Conservation (phyloP, 2,797 vertebrate species). For the Myotis planiceps region DNA sequence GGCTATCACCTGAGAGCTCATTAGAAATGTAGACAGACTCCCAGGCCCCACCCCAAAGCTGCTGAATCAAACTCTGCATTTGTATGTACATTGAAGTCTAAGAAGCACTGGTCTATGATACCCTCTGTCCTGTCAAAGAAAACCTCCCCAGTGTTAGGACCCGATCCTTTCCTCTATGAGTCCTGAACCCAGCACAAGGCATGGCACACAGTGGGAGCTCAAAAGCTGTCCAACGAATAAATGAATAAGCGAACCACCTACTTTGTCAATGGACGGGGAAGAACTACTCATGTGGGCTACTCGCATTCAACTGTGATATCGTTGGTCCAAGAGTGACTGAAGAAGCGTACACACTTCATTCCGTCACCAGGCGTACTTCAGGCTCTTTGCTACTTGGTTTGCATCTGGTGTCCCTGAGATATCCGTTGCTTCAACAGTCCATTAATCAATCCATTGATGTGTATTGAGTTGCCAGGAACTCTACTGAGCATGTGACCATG, state of each 20-base stretch:
- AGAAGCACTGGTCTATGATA: not conserved
- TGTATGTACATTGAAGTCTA: not conserved
- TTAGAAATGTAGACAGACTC: not conserved
- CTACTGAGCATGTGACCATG: not conserved
- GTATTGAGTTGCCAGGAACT: conserved; percentile 13
- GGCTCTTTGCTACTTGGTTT: not conserved
- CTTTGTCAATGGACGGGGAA: not conserved
- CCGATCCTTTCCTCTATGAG: not conserved
- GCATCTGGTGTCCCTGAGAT: conserved; percentile 12
- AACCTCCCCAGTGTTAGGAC: not conserved
- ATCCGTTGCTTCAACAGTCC: not conserved
- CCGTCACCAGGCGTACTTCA: not conserved
- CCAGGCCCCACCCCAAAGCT: not conserved
- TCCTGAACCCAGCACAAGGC: not conserved
- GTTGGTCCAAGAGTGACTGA: not conserved
- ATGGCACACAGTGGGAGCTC: not conserved
- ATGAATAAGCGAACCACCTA: not conserved
- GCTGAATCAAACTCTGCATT: not conserved
- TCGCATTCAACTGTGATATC: not conserved
- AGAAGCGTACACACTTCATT: not conserved
- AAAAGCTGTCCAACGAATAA: not conserved
- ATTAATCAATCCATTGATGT: conserved; percentile 6
- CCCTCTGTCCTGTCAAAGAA: not conserved
- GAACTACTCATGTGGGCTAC: not conserved
- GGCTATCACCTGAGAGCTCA: not conserved